phyloP scores from a whole-genome alignment of 2,113 vertebrate species.

The Platichthys flesus region DNA sequence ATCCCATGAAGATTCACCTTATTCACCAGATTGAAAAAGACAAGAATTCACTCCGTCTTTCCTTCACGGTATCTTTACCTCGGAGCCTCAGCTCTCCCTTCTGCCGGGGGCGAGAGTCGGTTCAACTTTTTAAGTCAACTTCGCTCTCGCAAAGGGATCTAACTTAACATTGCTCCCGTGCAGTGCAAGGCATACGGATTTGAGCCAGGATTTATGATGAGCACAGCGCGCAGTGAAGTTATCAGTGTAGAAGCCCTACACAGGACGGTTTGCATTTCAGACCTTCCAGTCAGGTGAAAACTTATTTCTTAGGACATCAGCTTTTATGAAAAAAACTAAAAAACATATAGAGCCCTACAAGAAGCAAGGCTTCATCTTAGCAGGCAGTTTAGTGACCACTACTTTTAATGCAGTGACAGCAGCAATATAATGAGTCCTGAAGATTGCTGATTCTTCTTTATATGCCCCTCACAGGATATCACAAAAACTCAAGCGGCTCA shows the following conservation, averaged over 20 bases:
- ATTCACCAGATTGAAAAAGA: slow-evolving; percentile 50
- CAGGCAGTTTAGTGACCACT: slow-evolving; percentile 61
- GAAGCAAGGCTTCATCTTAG: slow-evolving; percentile 20
- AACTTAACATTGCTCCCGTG: slow-evolving; percentile 45
- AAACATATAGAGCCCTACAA: slow-evolving; percentile 9
- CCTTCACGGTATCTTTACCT: slow-evolving; percentile 4
- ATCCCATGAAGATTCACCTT: slow-evolving; percentile 28
- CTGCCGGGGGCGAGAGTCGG: slow-evolving; percentile 28
- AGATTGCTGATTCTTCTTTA: slow-evolving; percentile 75
- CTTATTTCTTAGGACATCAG: slow-evolving; percentile 23
- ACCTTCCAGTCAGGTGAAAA: slow-evolving; percentile 13
- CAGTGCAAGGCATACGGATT: slow-evolving; percentile 14
- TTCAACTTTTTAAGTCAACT: slow-evolving; percentile 43
- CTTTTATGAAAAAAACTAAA: slow-evolving; percentile 1
- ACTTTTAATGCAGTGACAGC: slow-evolving; percentile 80
- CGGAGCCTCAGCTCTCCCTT: slow-evolving; percentile 6
- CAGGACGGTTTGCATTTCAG: slow-evolving; percentile 7
- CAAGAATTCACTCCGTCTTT: slow-evolving; percentile 21
- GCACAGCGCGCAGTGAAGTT: slow-evolving; percentile 12
- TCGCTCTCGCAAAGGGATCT: slow-evolving; percentile 29
- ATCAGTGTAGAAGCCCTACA: not conserved
- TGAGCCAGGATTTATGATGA: slow-evolving; percentile 41
- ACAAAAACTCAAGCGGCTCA: slow-evolving; percentile 74
- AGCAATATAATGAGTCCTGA: slow-evolving; percentile 75
- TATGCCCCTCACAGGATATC: slow-evolving; percentile 73